Evolutionary conservation across 2,113 vertebrate genomes (phyloP).

Genomic region (Marcusenius ussheri): DNA sequence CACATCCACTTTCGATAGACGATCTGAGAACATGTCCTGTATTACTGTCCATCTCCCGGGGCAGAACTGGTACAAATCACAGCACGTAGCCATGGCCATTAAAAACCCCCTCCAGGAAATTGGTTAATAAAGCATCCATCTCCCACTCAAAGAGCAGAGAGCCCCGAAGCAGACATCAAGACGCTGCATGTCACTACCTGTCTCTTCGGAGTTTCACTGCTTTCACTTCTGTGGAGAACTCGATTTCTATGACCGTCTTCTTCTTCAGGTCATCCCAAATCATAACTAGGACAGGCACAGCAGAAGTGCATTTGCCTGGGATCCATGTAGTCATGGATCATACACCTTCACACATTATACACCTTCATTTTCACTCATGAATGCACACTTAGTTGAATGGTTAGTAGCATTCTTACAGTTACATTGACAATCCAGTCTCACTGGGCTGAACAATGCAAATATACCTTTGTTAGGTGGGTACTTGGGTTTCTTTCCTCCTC

Average conservation of each 20-base stretch:
- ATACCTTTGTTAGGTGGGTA: constrained; percentile 98
- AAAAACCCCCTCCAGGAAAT: background rate
- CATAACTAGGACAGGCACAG: constrained; percentile 72
- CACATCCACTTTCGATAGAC: background rate
- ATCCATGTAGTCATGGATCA: background rate
- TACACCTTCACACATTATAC: background rate
- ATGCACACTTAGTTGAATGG: background rate
- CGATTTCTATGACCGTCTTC: constrained; percentile 97
- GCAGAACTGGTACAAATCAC: background rate
- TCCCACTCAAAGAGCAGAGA: background rate
- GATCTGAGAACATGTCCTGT: background rate
- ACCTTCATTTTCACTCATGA: background rate
- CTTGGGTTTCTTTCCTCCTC: constrained; percentile 95
- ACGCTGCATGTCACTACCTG: constrained; percentile 55
- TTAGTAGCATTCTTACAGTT: background rate
- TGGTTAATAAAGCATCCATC: background rate
- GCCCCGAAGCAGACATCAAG: background rate
- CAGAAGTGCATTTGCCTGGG: background rate
- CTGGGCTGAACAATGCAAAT: background rate
- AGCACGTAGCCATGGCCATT: background rate
- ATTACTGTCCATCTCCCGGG: background rate
- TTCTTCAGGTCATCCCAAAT: constrained; percentile 99
- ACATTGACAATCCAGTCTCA: background rate
- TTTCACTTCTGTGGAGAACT: constrained; percentile 97
- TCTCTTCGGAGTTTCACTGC: constrained; percentile 93